Conservation (phyloP, 2,113 vertebrate genomes). For the Prionailurus viverrinus region DNA sequence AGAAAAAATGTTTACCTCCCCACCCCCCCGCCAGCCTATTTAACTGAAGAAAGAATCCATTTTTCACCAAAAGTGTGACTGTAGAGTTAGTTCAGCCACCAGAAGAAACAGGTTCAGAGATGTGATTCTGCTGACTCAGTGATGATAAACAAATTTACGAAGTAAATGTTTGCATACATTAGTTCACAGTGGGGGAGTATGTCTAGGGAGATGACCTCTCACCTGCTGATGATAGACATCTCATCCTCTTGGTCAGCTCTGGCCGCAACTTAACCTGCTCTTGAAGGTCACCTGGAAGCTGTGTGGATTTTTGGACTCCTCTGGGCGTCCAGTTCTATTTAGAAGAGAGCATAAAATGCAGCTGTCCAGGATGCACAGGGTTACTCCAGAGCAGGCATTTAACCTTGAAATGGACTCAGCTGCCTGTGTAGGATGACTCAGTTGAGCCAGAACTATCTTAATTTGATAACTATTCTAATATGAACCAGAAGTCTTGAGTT, state of each 20-base stretch:
- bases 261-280: not conserved
- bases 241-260: not conserved
- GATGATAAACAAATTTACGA: slow-evolving; percentile 43
- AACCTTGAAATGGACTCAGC: slow-evolving; percentile 41
- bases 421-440: not conserved
- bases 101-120: slow-evolving; percentile 65
- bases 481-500: slow-evolving; percentile 58
- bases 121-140: slow-evolving; percentile 55
- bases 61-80: slow-evolving; percentile 76
- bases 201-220: not conserved
- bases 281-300: not conserved
- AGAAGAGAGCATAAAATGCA: not conserved
- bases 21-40: not conserved
- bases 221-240: not conserved
- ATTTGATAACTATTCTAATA: slow-evolving; percentile 38
- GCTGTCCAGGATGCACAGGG: not conserved
- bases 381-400: not conserved
- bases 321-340: not conserved
- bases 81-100: slow-evolving; percentile 50
- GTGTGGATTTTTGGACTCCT: not conserved
- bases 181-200: not conserved
- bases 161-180: slow-evolving; percentile 67
- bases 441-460: slow-evolving; percentile 25
- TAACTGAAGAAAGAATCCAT: slow-evolving; percentile 66
- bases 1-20: not conserved